Percentiles rank a stretch among this genome's conserved stretches.
These are phyloP conservation scores for Struthio camelus DNA, from an alignment of 2,113 vertebrate genomes.

Conservation along the genomic window DNA sequence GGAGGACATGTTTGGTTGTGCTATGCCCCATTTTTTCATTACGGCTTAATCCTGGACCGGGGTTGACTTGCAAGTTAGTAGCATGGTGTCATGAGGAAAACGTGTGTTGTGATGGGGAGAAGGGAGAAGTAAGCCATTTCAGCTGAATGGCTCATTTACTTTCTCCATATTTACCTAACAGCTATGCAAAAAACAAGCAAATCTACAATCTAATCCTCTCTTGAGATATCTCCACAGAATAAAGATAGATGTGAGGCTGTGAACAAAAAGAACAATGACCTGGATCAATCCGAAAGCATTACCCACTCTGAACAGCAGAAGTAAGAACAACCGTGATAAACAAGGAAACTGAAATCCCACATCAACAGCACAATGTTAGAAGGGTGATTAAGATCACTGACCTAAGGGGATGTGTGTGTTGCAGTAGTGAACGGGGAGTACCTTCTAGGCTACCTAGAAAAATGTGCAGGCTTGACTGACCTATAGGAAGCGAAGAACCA, in stretches of 20 bases:
- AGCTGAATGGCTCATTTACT: background rate
- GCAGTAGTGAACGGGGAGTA: background rate
- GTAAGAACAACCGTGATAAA: background rate
- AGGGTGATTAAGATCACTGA: background rate
- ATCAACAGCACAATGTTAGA: conserved; percentile 29
- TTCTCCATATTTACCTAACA: background rate
- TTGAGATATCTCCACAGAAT: background rate
- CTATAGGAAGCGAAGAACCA: background rate
- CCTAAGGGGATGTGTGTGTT: background rate
- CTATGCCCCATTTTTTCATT: background rate
- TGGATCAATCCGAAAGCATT: conserved; percentile 3
- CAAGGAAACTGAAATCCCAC: conserved; percentile 1
- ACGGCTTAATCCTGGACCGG: background rate
- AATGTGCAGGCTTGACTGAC: background rate
- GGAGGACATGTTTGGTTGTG: background rate
- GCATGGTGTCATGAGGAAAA: background rate
- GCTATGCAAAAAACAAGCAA: background rate
- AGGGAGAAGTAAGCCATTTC: background rate
- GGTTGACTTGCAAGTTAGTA: background rate
- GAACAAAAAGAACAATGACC: background rate
- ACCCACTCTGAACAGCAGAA: background rate
- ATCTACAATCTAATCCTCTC: background rate
- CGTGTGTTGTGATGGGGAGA: background rate
- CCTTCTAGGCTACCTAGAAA: background rate
- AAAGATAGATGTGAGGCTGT: background rate